Base-by-base conservation (phyloP, 2,797 vertebrate genomes). In the Sardinella longiceps region DNA sequence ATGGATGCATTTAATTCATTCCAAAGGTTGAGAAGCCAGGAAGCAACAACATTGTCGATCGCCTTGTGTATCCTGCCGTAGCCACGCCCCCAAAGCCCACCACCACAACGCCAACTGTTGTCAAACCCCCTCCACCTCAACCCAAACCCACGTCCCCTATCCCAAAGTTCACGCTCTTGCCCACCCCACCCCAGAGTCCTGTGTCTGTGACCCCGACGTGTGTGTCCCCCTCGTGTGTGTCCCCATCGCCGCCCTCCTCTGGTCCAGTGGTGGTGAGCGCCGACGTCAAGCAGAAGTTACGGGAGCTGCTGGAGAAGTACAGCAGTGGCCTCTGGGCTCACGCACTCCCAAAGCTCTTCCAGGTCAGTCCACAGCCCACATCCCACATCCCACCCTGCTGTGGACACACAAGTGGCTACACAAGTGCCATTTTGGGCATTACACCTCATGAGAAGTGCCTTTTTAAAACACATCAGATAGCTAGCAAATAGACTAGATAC, bases 271-370 rank as follows among this genome's bases (percentile, higher is more conserved):
- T 90, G n/a, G 39, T 90, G 91, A 93, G 91, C 23, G 46, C 63
- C 20, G 92, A 93, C 2, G 87, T 97, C 6, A 96, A 96, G 86
- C 87, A 94, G 83, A 97, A 94, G 85, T 89, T 98, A 80, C 92
- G 92, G n/a, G 92, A 96, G 88, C 94, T 99, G 86, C 94, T 99
- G 86, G 86, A 88, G 20, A 98, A 95, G 88, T 97, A 97, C 91
- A 95, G 93, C 50, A 93, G 56, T 25, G 98, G 98, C 77, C 91
- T 99, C 84, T 99, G 98, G 98, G 96, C 94, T 63, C 94, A 96
- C 15, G 97, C 97, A 0, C 93, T 99, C 88, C 97, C 98, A 1
- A 96, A 96, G 89, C 93, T 98, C 80, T 99, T 95, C 85, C 92
- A 74, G 66, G 66, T 74, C 14, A 33, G 66, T 15, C 66, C 5